phyloP scores from a whole-genome alignment of 2,888 invertebrate genomes.

The Amblyteles armatorius region DNA sequence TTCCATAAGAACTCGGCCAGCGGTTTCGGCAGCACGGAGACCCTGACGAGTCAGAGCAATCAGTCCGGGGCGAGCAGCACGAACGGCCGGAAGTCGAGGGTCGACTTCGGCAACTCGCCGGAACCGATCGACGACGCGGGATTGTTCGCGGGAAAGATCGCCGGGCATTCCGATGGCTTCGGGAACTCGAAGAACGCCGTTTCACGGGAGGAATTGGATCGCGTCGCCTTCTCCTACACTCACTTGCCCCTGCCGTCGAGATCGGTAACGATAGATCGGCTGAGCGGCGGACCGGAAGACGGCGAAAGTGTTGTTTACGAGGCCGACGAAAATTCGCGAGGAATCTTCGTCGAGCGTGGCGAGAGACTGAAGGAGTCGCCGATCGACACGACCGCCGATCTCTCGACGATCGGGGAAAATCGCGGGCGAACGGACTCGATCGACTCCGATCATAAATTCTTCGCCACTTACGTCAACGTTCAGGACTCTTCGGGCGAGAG shows the following conservation, averaged over 20 bases:
- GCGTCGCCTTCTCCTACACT: constrained; percentile 23
- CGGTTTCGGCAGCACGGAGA: constrained; percentile 82
- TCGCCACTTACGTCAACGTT: constrained; percentile 68
- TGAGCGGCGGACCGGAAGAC: constrained; percentile 36
- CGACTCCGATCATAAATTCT: constrained; percentile 63
- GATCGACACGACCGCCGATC: constrained; percentile 45
- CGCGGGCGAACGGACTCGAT: constrained; percentile 38
- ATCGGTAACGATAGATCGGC: constrained; percentile 53
- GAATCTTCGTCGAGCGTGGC: not conserved
- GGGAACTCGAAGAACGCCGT: constrained; percentile 24
- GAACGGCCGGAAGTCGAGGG: constrained; percentile 78
- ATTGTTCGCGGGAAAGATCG: constrained; percentile 32
- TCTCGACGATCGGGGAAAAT: not conserved
- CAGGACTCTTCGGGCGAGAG: constrained; percentile 65
- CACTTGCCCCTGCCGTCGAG: constrained; percentile 56
- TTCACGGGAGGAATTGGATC: constrained; percentile 16
- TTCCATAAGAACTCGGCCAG: constrained; percentile 48
- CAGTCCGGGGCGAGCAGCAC: constrained; percentile 80
- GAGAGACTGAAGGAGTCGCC: constrained; percentile 53
- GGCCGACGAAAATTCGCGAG: constrained; percentile 10
- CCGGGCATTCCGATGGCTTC: constrained; percentile 17
- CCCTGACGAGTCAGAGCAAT: constrained; percentile 82
- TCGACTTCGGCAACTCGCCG: constrained; percentile 76
- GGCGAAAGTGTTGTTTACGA: constrained; percentile 37
- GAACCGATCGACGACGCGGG: constrained; percentile 67